Base-by-base conservation (phyloP, 2,888 invertebrate species). In the Drosophila rubida region DNA sequence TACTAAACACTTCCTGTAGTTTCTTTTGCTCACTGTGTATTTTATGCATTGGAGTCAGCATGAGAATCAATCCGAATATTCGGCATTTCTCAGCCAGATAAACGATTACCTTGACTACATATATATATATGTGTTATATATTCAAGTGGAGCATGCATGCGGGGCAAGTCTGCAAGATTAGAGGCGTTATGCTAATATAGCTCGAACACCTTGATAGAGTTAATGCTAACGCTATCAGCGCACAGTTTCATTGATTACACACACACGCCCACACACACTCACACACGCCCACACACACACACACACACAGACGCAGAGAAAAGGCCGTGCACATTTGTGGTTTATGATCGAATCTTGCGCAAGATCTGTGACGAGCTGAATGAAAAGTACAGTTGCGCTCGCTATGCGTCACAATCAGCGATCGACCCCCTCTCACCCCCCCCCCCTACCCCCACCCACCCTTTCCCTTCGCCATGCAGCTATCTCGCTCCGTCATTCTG, bases 281-380 rank as follows among this genome's bases (percentile, higher is more conserved):
- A 57, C 42, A 42, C 27, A 44, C 42, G 25, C 11, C 14, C 13
- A 39, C 23, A 19, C 22, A 35, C 37, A 45, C 19, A 27, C 53
- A 39, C 44, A 42, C 42, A 30, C 48, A 37, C 13, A 35, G n/a
- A 51, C 11, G 22, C 1, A 32, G 39, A 37, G 1, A 13, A 14
- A 32, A 11, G n/a, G 32, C 32, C 1, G 35, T 35, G 46, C 53
- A 41, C 41, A 46, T 27, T 46, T 46, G 41, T 44, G 55, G 27
- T 58, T 50, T 51, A 14, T 46, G 53, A 39, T 68, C 14, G 45
- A 65, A 75, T 70, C 74, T 75, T 75, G 63, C 42, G 62, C 75
- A 75, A 70, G 74, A 74, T 75, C 62, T 74, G 48, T 46, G 74
- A 65, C 65, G 61, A 71, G 63, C 61, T 64, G 64, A 59, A 41